A percentile compares a stretch with the other conserved stretches of the same genome.
Conservation (phyloP, 2,797 vertebrate genomes). For the Sarcoramphus papa region DNA sequence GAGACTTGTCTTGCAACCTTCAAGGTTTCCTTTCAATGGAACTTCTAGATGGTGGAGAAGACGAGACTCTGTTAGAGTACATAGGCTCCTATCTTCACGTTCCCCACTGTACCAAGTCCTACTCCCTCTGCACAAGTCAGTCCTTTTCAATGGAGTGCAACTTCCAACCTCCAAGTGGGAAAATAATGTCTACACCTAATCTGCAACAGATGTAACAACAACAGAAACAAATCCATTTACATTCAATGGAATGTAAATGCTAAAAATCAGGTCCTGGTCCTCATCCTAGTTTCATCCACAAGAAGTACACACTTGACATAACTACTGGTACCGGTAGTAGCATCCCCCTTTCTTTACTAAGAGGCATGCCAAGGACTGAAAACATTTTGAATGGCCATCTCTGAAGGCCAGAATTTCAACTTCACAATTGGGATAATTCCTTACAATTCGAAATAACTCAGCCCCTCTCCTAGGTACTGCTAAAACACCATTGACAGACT, state of each 20-base stretch:
- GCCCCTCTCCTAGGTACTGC: background rate
- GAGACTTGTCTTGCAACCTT: conserved; percentile 55
- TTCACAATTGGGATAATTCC: background rate
- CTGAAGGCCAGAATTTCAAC: background rate
- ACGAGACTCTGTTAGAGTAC: conserved; percentile 37
- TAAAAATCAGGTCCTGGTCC: background rate
- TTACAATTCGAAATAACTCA: background rate
- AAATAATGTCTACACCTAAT: background rate
- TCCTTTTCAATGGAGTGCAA: background rate
- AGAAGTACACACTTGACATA: background rate
- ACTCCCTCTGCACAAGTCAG: background rate
- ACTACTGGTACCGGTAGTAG: background rate
- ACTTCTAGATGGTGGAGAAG: conserved; percentile 45
- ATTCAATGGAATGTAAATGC: background rate
- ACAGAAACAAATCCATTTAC: background rate
- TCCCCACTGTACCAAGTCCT: background rate
- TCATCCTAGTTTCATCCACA: background rate
- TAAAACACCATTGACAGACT: background rate
- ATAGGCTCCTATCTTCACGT: background rate
- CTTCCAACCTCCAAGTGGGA: background rate
- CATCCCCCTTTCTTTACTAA: background rate
- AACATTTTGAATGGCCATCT: background rate
- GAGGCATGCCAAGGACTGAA: background rate
- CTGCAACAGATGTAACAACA: background rate
- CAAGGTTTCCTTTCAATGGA: conserved; percentile 42